phyloP scores from a whole-genome alignment of 2,888 invertebrate species.

The Xanthia icteritia region DNA sequence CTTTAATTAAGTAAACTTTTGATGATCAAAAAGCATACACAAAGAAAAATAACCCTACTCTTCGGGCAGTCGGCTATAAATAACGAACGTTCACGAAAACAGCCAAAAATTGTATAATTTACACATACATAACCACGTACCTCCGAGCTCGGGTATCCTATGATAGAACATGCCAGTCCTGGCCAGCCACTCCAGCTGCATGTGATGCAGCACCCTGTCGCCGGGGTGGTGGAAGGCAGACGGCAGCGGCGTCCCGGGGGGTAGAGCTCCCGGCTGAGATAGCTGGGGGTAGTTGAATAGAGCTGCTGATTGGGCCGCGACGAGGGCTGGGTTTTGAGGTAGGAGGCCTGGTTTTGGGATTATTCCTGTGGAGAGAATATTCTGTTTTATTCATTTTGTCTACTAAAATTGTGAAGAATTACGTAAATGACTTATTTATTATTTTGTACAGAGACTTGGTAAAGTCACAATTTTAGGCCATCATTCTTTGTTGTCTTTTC shows the following conservation, averaged over 20 bases:
- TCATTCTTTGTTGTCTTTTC: too few relatives aligned
- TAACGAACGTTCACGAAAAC: too few relatives aligned
- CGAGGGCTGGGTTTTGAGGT: constrained; percentile 88
- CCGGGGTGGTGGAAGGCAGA: constrained; percentile 88
- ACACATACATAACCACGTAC: constrained; percentile 83
- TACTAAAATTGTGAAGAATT: too few relatives aligned
- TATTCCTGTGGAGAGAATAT: constrained; percentile 79
- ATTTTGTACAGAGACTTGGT: too few relatives aligned
- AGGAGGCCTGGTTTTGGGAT: constrained; percentile 92
- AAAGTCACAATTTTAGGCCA: too few relatives aligned
- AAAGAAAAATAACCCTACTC: too few relatives aligned
- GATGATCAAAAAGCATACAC: too few relatives aligned
- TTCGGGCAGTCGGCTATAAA: too few relatives aligned
- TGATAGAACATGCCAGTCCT: constrained; percentile 98
- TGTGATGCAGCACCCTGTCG: constrained; percentile 92
- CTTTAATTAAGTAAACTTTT: too few relatives aligned
- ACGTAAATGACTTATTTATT: too few relatives aligned
- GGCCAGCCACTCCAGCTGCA: constrained; percentile 97
- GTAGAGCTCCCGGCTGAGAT: constrained; percentile 72
- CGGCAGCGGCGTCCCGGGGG: constrained; percentile 86
- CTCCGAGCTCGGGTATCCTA: constrained; percentile 95
- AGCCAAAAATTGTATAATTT: background rate
- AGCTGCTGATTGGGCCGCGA: constrained; percentile 88
- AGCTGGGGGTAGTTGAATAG: constrained; percentile 85
- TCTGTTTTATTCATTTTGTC: background rate